Evolutionary conservation across 2,113 vertebrate species (phyloP), one percentile per base, ranked within the genome.

Genomic region (Rhea pennata): DNA sequence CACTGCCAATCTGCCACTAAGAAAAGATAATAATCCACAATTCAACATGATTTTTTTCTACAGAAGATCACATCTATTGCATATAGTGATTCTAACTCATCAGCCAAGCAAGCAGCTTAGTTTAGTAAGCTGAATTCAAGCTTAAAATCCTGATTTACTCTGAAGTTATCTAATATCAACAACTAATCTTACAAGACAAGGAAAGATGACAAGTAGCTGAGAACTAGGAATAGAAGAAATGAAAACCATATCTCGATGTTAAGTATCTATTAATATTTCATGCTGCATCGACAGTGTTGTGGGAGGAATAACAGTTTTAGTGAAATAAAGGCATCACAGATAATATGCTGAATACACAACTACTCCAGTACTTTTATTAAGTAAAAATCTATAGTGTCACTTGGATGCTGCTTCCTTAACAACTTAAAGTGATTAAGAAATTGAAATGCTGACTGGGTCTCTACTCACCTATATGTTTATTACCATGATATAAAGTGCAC

Each of bases 1-100:
- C 97, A 62, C 97, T 98, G 51, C 97, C 80, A 8, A 98, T 97
- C 92, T 98, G 98, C 98, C 98, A 98, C 98, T 75, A 56, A 59
- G 51, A 75, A 74, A 62, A 67, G 15, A 54, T 0, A 4, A 61
- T n/a, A 83, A 77, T 48, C 15, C 58, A 92, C 29, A 82, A 65
- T 67, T 75, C 15, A 84, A 21, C 8, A 5, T 27, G 48, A 4
- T 23, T 16, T 22, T 69, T 67, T 58, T 31, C 54, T 10, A 20
- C 53, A 80, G 51, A 12, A 71, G 77, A 58, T 62, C 15, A 46
- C 39, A 64, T 39, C 46, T 54, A n/a, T 27, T 73, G 20, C 53
- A 76, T 22, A 70, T 14, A 26, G 9, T 40, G 26, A 20, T 65
- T 71, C 33, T 81, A 85, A 54, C 7, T 58, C 73, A 42, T 46